Conservation (phyloP, 2,888 invertebrate species). For the Trissoscelio sp. region DNA sequence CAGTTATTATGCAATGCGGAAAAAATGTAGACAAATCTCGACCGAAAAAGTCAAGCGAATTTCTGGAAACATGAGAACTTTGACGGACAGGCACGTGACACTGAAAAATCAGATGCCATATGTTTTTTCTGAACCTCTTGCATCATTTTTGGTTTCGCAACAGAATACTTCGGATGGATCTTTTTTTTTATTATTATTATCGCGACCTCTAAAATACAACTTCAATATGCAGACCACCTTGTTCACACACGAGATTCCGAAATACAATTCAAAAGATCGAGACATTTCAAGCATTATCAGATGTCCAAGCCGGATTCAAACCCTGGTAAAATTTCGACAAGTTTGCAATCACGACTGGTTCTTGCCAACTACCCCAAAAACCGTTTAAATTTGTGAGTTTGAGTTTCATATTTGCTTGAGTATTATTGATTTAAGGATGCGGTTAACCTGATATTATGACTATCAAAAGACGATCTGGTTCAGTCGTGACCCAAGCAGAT, state of each 20-base stretch:
- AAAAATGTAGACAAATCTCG: too few species aligned
- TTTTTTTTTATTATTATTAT: not conserved
- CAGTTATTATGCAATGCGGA: too few species aligned
- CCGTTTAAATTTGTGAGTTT: constrained; percentile 21
- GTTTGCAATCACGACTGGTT: constrained; percentile 46
- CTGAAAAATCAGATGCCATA: constrained; percentile 39
- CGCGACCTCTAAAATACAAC: not conserved
- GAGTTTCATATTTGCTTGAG: constrained; percentile 50
- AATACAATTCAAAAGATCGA: constrained; percentile 43
- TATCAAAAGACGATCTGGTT: constrained; percentile 39
- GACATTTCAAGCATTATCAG: constrained; percentile 49
- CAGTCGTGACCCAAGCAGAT: constrained; percentile 23
- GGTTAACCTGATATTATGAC: constrained; percentile 44
- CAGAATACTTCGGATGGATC: constrained; percentile 1
- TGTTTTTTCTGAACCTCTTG: constrained; percentile 1
- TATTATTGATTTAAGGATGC: constrained; percentile 56
- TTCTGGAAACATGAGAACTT: constrained; percentile 32
- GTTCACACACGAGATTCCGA: not conserved
- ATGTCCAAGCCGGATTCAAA: constrained; percentile 46
- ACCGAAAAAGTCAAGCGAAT: not conserved
- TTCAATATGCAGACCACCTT: constrained; percentile 11
- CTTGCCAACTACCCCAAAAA: constrained; percentile 32
- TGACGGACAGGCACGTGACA: constrained; percentile 28
- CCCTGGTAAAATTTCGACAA: constrained; percentile 31
- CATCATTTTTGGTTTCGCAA: constrained; percentile 37